Evolutionary conservation across 2,888 invertebrate species (phyloP), one percentile per base, ranked within the genome.

Genomic region (Eledona agricola): DNA sequence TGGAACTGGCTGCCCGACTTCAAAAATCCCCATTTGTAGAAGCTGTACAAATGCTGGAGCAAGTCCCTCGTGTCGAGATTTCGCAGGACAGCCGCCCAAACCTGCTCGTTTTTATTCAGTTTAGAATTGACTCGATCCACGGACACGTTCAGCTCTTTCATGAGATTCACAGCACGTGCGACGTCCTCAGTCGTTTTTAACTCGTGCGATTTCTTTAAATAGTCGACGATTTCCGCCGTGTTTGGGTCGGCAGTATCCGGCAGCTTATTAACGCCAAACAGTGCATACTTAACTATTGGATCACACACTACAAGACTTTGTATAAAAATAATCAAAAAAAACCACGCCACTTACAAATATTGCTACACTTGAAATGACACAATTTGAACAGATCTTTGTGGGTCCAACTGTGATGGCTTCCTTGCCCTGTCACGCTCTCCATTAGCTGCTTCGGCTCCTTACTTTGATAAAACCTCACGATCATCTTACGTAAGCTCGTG

Each of bases 321-420:
- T n/a, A n/a, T n/a, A n/a, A n/a, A n/a, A n/a, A n/a, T n/a, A n/a
- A n/a, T n/a, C n/a, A 70, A 68, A 45, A 49, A 26, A 35, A 35
- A 11, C 15, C 11, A n/a, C 4, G 6, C 4, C 4, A 79, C 77
- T 74, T 71, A 74, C 84, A 78, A 58, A 74, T 68, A 50, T 74
- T 72, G n/a, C 75, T 72, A 28, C 80, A 60, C 70, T 83, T 83
- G 2, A 81, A 65, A 70, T 87, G 87, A 15, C 80, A 83, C 64
- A 86, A 79, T 61, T 82, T 81, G 1, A 87, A 75, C n/a, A 90
- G 77, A 62, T 88, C 89, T 64, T 84, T 85, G 70, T 91, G 90
- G 0, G 82, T 82, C 79, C 89, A 87, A 2, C 87, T 86, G 63
- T 86, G 81, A 57, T 84, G 80, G 4, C 83, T 81, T 37, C 81